Evolutionary conservation across 92 coral and sea anemone genomes (phyloP), one percentile per base, ranked within the genome.

Genomic region (Diadumene lineata): DNA sequence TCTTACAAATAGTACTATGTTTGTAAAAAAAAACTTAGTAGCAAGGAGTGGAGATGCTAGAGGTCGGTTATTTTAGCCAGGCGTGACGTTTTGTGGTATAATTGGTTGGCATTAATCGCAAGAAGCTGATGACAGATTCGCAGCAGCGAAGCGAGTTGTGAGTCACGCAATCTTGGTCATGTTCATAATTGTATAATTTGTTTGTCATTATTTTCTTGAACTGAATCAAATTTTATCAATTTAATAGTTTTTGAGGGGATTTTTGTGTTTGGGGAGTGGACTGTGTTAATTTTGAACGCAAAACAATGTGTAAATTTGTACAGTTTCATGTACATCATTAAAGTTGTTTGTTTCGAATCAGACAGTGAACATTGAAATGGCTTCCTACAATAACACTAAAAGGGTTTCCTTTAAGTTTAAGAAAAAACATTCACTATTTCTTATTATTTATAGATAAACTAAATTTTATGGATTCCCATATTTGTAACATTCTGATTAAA

Each of bases 151-250:
- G 31, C 29, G 64, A 23, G 30, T 22, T 10, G 23, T 11, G 1
- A 22, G 64, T 58, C 64, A 58, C 64, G 64, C 64, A 58, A 58
- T 26, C 19, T 53, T 53, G 8, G 58, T 53, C 58, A 53, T 38
- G 7, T 38, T 38, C 13, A 38, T 38, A 38, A 38, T 4, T 4
- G 6, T 38, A 38, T 6, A 38, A 38, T 13, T 38, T 38, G 13
- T 38, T 38, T 38, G 13, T 38, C 48, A 38, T 4, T 4, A 4
- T 38, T 38, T 38, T 38, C 6, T 38, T 4, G 7, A 38, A 38
- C 13, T 38, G 7, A 38, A 6, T 38, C 48, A 13, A 4, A 38
- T 38, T 38, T 38, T 38, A 38, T 4, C 7, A 4, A 38, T 38
- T 38, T 38, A 38, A 38, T 4, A 13, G 48, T 38, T 38, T 38